These are phyloP conservation scores for Perca flavescens DNA, from an alignment of 2,113 vertebrate genomes.

Conservation along the genomic window DNA sequence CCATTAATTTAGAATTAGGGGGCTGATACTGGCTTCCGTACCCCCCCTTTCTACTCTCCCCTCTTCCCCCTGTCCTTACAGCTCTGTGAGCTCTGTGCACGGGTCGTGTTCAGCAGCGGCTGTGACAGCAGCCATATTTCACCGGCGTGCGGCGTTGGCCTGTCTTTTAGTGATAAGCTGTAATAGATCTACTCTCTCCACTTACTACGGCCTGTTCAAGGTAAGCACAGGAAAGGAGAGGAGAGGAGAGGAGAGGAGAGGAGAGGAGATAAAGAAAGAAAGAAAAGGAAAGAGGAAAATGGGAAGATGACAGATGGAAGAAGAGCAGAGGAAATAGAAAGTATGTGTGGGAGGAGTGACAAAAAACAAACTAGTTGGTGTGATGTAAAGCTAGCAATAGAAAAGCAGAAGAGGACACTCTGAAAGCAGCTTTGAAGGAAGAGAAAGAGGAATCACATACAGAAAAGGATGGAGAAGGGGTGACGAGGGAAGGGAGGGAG, in stretches of 20 bases:
- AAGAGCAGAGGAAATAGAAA: constrained; percentile 49
- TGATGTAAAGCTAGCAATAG: constrained; percentile 3
- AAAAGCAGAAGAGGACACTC: constrained; percentile 1
- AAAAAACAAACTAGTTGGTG: neutral
- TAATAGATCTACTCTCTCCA: constrained; percentile 91
- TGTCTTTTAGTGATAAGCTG: constrained; percentile 93
- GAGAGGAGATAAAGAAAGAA: constrained; percentile 65
- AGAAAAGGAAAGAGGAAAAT: constrained; percentile 66
- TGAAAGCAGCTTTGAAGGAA: neutral
- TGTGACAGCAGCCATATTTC: constrained; percentile 95
- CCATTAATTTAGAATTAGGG: constrained; percentile 79
- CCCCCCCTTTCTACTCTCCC: constrained; percentile 32
- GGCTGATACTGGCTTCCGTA: constrained; percentile 56
- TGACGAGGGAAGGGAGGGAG: constrained; percentile 49
- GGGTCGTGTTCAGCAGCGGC: constrained; percentile 50
- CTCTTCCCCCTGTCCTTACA: constrained; percentile 45
- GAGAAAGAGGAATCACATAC: constrained; percentile 8
- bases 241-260: neutral
- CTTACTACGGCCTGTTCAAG: constrained; percentile 83
- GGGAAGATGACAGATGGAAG: neutral
- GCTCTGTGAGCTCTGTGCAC: constrained; percentile 52
- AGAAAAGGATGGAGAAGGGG: constrained; percentile 21
- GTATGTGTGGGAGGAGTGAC: constrained; percentile 64
- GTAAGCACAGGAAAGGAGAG: constrained; percentile 74
- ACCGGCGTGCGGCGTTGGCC: constrained; percentile 81